Evolutionary conservation across 2,888 invertebrate genomes (phyloP).

Genomic region (Patella ulyssiponensis): DNA sequence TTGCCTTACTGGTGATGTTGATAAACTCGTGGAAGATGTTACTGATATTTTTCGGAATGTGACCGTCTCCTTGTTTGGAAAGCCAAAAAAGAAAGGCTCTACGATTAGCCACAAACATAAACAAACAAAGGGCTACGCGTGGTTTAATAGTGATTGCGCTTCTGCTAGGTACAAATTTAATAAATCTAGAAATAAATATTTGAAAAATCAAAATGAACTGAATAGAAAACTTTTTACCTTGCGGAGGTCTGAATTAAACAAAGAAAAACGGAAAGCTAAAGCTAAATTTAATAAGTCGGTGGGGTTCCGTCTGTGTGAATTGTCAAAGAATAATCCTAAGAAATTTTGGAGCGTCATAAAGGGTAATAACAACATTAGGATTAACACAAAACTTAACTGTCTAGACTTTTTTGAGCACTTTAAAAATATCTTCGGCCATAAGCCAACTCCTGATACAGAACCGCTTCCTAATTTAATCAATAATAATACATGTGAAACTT

Average conservation of each 20-base stretch:
- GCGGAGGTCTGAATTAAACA: background rate
- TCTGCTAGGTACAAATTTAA: too few relatives aligned
- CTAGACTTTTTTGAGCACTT: background rate
- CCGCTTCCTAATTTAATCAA: background rate
- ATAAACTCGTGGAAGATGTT: background rate
- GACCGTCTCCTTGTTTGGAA: background rate
- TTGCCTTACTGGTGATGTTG: background rate
- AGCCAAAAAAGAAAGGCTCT: background rate
- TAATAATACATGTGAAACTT: background rate
- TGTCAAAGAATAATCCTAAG: background rate
- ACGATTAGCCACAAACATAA: too few relatives aligned
- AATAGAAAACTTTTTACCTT: background rate
- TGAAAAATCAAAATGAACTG: too few relatives aligned
- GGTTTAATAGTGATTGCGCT: too few relatives aligned
- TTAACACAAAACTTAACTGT: background rate
- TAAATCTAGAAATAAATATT: too few relatives aligned
- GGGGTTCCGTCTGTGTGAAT: background rate
- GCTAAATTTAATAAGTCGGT: background rate
- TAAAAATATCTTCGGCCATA: background rate
- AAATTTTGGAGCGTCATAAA: background rate
- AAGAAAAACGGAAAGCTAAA: conserved; percentile 1
- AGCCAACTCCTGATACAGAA: background rate
- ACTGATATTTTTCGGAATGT: background rate
- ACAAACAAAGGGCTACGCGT: too few relatives aligned
- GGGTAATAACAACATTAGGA: background rate